Evolutionary conservation across 2,888 invertebrate species (phyloP), one percentile per base, ranked within the genome.

Genomic region (Drosophila rellima): DNA sequence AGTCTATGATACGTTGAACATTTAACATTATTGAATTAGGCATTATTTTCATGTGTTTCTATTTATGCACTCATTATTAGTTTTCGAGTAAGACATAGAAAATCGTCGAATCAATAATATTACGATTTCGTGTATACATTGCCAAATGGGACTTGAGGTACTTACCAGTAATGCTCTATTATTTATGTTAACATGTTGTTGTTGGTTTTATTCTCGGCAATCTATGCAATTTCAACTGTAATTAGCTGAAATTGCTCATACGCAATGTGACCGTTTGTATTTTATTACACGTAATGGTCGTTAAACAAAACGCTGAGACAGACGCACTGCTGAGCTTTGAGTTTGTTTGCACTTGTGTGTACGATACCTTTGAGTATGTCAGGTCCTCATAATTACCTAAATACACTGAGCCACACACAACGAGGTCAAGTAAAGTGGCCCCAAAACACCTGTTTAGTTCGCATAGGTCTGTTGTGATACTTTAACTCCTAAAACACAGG

Each of bases 381-480:
- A 52, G 31, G 57, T 50, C 50, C 47, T 60, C 42, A 69, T 71
- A 69, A 75, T 74, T 63, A 61, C 65, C 60, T 55, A 18, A 18
- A 39, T 26, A 20, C 23, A 23, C 33, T 48, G 44, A 76, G 60
- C 33, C 37, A 37, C 39, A 39, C 37, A 18, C 8, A 52, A 52
- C 15, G 17, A 17, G 47, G 17, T 29, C 26, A 8, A 17, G 29
- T 20, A 6, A 40, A 50, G 40, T 37, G 54, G 29, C n/a, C 62
- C 60, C 64, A 37, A 29, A 62, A 47, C 79, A 76, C 79, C 64
- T 78, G 79, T 74, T 74, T 37, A 15, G 57, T 64, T 78, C 79
- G 40, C 68, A 62, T 29, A 37, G 62, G 39, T 26, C 29, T 35
- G 15, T 47, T 26, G 39, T 15, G 15, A 13, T 18, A 42, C 11